These are phyloP conservation scores for Salvelinus sp. DNA, from an alignment of 2,113 vertebrate species.

Conservation along the genomic window DNA sequence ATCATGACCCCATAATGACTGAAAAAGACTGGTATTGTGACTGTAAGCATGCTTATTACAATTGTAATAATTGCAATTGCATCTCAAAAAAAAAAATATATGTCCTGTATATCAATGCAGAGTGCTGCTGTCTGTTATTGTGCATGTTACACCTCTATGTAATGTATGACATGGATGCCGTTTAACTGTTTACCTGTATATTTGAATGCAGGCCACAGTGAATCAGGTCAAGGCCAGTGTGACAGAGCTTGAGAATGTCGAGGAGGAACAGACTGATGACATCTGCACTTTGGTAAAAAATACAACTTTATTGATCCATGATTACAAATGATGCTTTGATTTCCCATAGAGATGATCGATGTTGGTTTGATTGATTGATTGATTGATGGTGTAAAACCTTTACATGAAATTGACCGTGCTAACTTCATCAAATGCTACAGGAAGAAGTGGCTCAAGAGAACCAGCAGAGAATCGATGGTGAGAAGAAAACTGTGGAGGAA, in stretches of 20 bases:
- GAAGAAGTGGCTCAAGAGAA: conserved; percentile 80
- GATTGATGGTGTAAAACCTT: not conserved
- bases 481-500: conserved; percentile 67
- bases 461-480: conserved; percentile 73
- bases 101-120: not conserved
- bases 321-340: not conserved
- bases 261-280: conserved; percentile 77
- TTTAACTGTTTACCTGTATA: not conserved
- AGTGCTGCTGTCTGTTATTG: not conserved
- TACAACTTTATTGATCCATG: too few species aligned
- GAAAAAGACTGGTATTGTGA: not conserved
- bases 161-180: too few species aligned
- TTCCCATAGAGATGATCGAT: not conserved
- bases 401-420: too few species aligned
- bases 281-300: conserved; percentile 75
- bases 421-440: conserved; percentile 51
- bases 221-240: conserved; percentile 54
- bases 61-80: too few species aligned
- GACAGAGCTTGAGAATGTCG: conserved; percentile 79
- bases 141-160: not conserved
- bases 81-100: too few species aligned
- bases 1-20: too few species aligned
- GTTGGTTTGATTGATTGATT: not conserved
- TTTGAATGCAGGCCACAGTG: conserved; percentile 31
- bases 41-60: too few species aligned